Base-by-base conservation (phyloP, 2,888 invertebrate genomes). In the Hymenopus coronatus region DNA sequence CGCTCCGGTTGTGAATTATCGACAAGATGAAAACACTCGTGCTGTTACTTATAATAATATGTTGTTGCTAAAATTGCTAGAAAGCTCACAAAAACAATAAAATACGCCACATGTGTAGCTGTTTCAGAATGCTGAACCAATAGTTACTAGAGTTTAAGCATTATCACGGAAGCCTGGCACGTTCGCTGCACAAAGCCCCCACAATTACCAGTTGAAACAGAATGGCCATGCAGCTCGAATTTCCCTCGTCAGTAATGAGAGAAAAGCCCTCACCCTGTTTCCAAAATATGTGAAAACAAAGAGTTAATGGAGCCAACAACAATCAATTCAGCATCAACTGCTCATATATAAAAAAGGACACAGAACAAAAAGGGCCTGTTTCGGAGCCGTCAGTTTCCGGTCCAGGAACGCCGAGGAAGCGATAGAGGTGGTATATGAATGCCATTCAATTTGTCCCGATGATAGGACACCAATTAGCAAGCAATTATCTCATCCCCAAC, bases 391-490 rank as follows among this genome's bases (percentile, higher is more conserved):
- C 40, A 85, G 46, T 85, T 85, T 85, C 85, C 85, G 85, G 85
- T 85, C 54, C 40, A 85, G 28, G 54, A n/a, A 27, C 27, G 54
- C 15, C 33, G 54, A 70, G 54, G 25, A 70, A 70, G 54, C 54
- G 25, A 70, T 15, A 25, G 54, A 70, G 54, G 54, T 70, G 25
- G 20, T 70, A 14, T 70, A 20, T 70, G 54, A 70, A 70, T 70
- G 27, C 14, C 8, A 85, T 85, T 85, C 85, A 85, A 85, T 85
- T 85, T 40, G 27, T 40, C 15, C 85, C 54, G 54, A 54, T 28
- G 85, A 85, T 33, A 85, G 46, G 28, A 70, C 54, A 70, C n/a
- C 85, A 85, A 85, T 85, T 85, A 85, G 40, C 85, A 85, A 14
- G 40, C 12, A 85, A 85, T 85, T 85, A 85, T 46, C 6, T 20